phyloP scores from a whole-genome alignment of 2,888 invertebrate species.

The Meta bourneti region DNA sequence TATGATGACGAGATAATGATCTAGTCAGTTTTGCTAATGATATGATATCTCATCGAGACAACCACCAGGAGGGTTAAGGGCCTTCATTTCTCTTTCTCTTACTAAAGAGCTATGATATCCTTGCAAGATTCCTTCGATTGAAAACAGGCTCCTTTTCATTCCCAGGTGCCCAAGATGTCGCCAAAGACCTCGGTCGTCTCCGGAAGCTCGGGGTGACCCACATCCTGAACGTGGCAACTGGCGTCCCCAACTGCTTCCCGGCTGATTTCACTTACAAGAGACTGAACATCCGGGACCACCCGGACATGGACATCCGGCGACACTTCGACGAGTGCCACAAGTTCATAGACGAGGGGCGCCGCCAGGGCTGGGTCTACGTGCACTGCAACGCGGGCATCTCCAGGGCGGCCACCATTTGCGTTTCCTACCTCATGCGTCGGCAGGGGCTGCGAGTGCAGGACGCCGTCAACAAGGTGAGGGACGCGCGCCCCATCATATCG shows the following conservation, averaged over 20 bases:
- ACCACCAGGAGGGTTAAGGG: too few species aligned
- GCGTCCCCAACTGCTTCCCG: conserved; percentile 80
- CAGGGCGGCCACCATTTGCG: conserved; percentile 80
- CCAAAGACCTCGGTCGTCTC: conserved; percentile 79
- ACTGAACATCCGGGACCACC: conserved; percentile 80
- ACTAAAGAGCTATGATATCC: too few species aligned
- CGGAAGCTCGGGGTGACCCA: conserved; percentile 80
- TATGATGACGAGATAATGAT: too few species aligned
- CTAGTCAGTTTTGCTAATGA: too few species aligned
- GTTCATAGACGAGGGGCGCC: conserved; percentile 80
- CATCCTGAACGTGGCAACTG: conserved; percentile 80
- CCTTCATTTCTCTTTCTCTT: too few species aligned
- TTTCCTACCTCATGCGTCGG: conserved; percentile 80
- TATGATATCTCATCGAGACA: too few species aligned
- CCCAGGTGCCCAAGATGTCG: conserved; percentile 81
- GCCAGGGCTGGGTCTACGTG: conserved; percentile 80
- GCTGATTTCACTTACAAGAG: conserved; percentile 79
- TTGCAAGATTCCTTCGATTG: too few species aligned
- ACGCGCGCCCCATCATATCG: conserved; percentile 79
- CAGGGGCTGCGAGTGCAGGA: conserved; percentile 79
- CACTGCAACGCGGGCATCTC: conserved; percentile 82
- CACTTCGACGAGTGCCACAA: conserved; percentile 78
- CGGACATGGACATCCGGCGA: conserved; percentile 74
- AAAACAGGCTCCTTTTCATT: background rate
- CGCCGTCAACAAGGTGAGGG: conserved; percentile 79